phyloP scores from a whole-genome alignment of 2,113 vertebrate genomes.

The Saguinus imperator region DNA sequence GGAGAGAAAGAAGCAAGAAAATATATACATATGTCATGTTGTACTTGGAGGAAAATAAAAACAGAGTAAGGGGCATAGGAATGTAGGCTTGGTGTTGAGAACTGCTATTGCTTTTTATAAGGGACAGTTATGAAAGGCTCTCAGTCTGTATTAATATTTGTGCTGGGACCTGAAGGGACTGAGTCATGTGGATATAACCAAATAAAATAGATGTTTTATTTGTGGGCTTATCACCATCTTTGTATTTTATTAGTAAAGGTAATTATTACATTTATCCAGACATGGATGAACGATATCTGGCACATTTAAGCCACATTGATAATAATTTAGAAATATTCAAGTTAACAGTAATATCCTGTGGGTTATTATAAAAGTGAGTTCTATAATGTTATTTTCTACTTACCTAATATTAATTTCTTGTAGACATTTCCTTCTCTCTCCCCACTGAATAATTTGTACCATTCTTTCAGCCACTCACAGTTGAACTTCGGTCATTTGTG shows the following conservation, averaged over 20 bases:
- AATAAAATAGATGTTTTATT: background rate
- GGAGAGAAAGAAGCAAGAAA: background rate
- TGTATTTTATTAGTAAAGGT: constrained; percentile 11
- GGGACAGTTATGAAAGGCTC: background rate
- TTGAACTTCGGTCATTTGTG: background rate
- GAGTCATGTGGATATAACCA: background rate
- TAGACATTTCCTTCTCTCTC: background rate
- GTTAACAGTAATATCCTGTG: background rate
- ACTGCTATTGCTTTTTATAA: background rate
- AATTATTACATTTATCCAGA: background rate
- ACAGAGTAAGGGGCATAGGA: background rate
- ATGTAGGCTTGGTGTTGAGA: background rate
- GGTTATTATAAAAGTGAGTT: background rate
- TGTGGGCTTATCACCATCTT: background rate
- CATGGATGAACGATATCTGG: background rate
- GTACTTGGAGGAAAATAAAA: background rate
- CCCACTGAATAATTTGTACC: background rate
- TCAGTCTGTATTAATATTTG: background rate
- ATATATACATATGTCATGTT: background rate
- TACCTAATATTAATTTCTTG: background rate
- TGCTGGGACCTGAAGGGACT: background rate
- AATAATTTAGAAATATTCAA: constrained; percentile 3
- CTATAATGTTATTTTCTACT: background rate
- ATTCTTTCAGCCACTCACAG: background rate
- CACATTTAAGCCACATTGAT: background rate